Conservation (phyloP, 64 coral and sea anemone genomes). For the Montipora foliosa region DNA sequence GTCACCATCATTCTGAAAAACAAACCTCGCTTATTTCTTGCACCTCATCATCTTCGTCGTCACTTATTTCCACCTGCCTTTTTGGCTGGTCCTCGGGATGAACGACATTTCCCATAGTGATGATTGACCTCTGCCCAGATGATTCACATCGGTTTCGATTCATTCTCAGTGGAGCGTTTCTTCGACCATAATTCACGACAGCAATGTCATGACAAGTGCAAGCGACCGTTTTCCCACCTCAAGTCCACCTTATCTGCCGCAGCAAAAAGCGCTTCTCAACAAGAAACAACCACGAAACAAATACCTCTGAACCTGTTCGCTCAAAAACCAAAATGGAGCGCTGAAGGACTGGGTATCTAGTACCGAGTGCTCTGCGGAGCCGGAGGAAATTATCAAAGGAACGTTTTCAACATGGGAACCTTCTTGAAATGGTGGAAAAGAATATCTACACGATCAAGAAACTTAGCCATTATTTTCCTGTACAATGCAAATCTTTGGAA, state of each 20-base stretch:
- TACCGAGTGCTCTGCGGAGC: background rate
- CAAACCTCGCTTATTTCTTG: conserved; percentile 32
- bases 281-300: background rate
- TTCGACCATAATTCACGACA: background rate
- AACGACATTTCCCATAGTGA: conserved; percentile 9
- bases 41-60: conserved; percentile 30
- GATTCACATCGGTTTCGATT: conserved; percentile 10
- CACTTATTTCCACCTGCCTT: background rate
- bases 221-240: background rate
- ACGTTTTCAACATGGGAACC: background rate
- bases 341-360: background rate
- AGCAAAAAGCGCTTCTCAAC: background rate
- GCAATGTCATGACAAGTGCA: background rate
- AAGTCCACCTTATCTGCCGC: background rate
- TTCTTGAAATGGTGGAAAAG: background rate
- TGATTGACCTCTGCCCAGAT: background rate
- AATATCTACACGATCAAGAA: conserved; percentile 12
- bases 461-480: background rate
- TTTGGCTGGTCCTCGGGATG: background rate
- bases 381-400: background rate
- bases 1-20: background rate
- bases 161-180: background rate
- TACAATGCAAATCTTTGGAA: conserved; percentile 45
- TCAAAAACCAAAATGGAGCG: conserved; percentile 9
- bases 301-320: background rate